Evolutionary conservation across 2,888 invertebrate species (phyloP).

Genomic region (Rhamnusium bicolor): DNA sequence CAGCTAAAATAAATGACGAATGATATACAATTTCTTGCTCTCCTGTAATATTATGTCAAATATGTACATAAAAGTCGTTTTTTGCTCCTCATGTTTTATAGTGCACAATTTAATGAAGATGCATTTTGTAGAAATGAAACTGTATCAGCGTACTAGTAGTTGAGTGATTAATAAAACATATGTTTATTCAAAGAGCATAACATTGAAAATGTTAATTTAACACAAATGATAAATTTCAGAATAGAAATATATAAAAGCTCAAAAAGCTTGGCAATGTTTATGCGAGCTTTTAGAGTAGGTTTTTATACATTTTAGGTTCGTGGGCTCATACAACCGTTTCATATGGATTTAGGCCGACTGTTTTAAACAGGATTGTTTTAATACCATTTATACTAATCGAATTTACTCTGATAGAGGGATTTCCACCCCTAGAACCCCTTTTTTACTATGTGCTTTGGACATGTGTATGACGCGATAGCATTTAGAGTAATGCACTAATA

Average conservation of each 20-base stretch:
- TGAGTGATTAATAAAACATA: constrained; percentile 1
- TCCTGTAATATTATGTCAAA: too few relatives aligned
- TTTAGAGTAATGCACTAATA: constrained; percentile 66
- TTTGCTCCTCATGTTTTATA: too few relatives aligned
- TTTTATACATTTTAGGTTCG: constrained; percentile 58
- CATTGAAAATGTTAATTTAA: not conserved
- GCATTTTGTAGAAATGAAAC: too few relatives aligned
- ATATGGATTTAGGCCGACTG: constrained; percentile 62
- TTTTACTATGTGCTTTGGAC: constrained; percentile 50
- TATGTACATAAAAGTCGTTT: too few relatives aligned
- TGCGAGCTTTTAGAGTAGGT: constrained; percentile 49
- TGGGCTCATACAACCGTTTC: constrained; percentile 50
- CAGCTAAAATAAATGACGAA: too few relatives aligned
- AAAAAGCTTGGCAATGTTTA: constrained; percentile 45
- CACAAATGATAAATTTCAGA: constrained; percentile 12
- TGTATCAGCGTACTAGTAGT: not conserved
- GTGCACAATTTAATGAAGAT: too few relatives aligned
- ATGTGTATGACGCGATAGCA: constrained; percentile 67
- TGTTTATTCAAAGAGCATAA: not conserved
- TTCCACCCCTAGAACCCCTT: constrained; percentile 47
- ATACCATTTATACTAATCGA: constrained; percentile 76
- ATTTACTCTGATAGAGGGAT: constrained; percentile 71
- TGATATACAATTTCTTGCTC: too few relatives aligned
- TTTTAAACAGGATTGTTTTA: constrained; percentile 75
- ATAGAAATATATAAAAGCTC: constrained; percentile 40